These are phyloP conservation scores for Eulimnadia texana DNA, from an alignment of 1,140 invertebrate genomes.

Conservation along the genomic window DNA sequence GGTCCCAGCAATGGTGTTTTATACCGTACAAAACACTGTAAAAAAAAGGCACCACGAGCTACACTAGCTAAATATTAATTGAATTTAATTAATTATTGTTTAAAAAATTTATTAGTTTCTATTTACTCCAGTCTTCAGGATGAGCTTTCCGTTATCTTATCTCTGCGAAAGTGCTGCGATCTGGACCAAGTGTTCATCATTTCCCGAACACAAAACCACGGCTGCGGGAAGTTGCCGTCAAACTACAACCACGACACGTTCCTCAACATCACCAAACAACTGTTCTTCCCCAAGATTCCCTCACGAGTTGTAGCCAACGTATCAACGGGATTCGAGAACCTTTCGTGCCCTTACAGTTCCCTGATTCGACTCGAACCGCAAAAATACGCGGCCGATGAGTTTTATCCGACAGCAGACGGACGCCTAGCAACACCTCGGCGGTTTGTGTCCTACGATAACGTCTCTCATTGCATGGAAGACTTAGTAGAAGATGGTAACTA, in stretches of 20 bases:
- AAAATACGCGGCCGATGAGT: background rate
- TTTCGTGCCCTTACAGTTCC: background rate
- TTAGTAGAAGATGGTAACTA: slow-evolving; percentile 1
- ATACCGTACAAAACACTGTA: too few relatives aligned
- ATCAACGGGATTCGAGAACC: background rate
- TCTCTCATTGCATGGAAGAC: slow-evolving; percentile 8
- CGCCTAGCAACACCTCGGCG: slow-evolving; percentile 3
- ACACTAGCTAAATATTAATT: too few relatives aligned
- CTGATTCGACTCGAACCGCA: slow-evolving; percentile 1
- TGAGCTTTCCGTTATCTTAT: background rate
- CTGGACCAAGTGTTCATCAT: slow-evolving; percentile 1
- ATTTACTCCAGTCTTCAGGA: too few relatives aligned
- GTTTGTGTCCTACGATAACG: background rate
- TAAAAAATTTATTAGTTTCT: background rate
- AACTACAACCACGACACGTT: background rate
- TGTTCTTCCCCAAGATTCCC: background rate
- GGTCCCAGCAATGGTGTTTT: too few relatives aligned
- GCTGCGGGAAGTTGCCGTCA: background rate
- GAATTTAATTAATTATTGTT: too few relatives aligned
- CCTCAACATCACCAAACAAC: slow-evolving; percentile 1
- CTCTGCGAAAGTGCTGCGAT: slow-evolving; percentile 3
- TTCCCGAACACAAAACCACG: background rate
- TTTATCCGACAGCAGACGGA: slow-evolving; percentile 2
- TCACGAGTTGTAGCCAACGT: background rate
- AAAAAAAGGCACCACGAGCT: too few relatives aligned